Evolutionary conservation across 2,888 invertebrate genomes (phyloP).

Genomic region (Siphlonurus alternatus): DNA sequence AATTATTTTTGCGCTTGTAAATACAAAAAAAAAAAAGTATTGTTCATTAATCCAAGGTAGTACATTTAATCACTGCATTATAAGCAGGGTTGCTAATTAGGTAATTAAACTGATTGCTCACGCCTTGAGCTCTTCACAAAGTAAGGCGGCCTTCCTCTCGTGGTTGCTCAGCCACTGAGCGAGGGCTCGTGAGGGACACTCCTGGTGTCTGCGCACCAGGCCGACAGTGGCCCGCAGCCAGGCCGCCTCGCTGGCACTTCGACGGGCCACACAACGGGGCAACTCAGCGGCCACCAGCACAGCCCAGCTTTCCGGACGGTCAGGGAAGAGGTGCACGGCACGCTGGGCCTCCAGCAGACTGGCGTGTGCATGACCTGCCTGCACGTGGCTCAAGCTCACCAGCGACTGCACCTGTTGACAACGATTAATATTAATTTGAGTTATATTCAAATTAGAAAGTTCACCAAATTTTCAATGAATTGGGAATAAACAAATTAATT

Average conservation of each 20-base stretch:
- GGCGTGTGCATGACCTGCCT: conserved; percentile 24
- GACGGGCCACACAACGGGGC: conserved; percentile 12
- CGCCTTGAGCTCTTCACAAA: conserved; percentile 10
- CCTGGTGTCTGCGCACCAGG: conserved; percentile 13
- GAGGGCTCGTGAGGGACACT: conserved; percentile 11
- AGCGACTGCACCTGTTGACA: conserved; percentile 37
- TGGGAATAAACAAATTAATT: no score
- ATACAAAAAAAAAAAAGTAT: no score
- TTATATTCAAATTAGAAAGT: no score
- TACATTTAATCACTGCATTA: neutral
- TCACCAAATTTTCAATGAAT: no score
- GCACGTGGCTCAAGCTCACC: conserved; percentile 39
- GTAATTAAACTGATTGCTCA: neutral
- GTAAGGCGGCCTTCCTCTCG: conserved; percentile 13
- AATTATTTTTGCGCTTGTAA: no score
- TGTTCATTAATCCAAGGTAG: no score
- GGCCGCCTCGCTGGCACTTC: conserved; percentile 6
- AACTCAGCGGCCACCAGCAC: conserved; percentile 32
- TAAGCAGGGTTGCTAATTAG: neutral
- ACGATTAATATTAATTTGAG: no score
- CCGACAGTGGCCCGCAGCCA: conserved; percentile 15
- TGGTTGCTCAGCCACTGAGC: conserved; percentile 14
- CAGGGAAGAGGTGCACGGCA: conserved; percentile 59
- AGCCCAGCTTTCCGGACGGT: conserved; percentile 49
- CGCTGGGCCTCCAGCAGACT: conserved; percentile 36